Evolutionary conservation across 1,140 invertebrate genomes (phyloP), one percentile per base, ranked within the genome.

Genomic region (Pinna nobilis): DNA sequence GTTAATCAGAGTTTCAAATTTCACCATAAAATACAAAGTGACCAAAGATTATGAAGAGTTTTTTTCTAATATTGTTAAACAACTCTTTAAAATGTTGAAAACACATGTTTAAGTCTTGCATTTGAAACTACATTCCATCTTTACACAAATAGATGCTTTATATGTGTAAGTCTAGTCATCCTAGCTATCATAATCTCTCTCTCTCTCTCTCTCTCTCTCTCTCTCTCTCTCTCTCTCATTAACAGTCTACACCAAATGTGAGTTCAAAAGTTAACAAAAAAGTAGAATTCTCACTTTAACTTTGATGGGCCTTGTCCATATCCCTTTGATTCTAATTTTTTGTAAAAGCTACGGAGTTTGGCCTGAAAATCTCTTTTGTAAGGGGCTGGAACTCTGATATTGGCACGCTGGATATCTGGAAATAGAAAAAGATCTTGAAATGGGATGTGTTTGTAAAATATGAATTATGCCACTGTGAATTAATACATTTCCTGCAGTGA

Each of bases 281-380:
- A n/a, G n/a, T n/a, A n/a, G n/a, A 28, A 28, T 53, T n/a, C 92
- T 93, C 89, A 98, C 96, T 97, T 98, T 73, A 98, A 92, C 90
- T 98, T 98, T 68, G 95, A 94, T 1, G 97, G 97, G 4, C 97
- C 97, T 89, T 98, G 96, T 13, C 97, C 97, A 84, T 97, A 98
- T 59, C 97, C 97, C 90, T 98, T 98, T 78, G 94, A 95, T 88
- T 99, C 97, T 23, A 99, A 90, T 88, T 98, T 98, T 67, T 95
- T 91, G 83, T 98, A 98, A 90, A 99, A 99, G 70, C 96, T 96
- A 47, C 96, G 91, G 49, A 99, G 90, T 90, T 99, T 99, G 7
- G 96, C 95, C 88, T 99, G 97, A 88, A 98, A 98, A 89, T 98
- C 96, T 79, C 96, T 90, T 73, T 89, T 89, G 83, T 97, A 95